A percentile compares a stretch with the other conserved stretches of the same genome.
These are phyloP conservation scores for Prosapia bicincta DNA, from an alignment of 2,888 invertebrate species.

Conservation along the genomic window DNA sequence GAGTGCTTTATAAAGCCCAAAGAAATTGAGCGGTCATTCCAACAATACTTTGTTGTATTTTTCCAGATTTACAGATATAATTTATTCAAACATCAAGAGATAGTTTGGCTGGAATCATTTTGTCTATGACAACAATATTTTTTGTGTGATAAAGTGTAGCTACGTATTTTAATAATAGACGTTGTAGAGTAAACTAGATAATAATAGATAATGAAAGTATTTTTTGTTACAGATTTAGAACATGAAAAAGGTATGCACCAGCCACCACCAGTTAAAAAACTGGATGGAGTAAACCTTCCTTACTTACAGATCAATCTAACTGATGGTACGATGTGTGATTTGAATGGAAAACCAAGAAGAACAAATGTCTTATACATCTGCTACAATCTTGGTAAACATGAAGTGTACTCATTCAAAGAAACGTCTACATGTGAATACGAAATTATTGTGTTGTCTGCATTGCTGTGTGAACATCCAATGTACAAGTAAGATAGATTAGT, in stretches of 20 bases:
- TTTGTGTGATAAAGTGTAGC: no score
- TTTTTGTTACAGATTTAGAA: conserved; percentile 14
- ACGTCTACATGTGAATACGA: conserved; percentile 94
- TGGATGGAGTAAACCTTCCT: conserved; percentile 85
- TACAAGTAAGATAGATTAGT: conserved; percentile 67
- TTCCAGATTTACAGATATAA: no score
- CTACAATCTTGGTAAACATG: conserved; percentile 82
- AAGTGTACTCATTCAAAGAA: conserved; percentile 90
- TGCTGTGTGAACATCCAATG: conserved; percentile 84
- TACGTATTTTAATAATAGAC: no score
- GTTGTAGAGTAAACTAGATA: no score
- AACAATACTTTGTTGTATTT: no score
- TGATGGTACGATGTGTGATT: conserved; percentile 89
- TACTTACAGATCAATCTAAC: conserved; percentile 84
- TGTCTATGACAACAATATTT: no score
- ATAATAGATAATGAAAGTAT: neutral
- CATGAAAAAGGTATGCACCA: conserved; percentile 22
- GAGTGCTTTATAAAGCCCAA: no score
- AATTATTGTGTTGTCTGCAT: conserved; percentile 80
- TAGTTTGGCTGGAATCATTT: no score
- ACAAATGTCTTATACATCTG: conserved; percentile 87
- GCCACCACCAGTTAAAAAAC: conserved; percentile 51
- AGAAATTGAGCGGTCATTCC: no score
- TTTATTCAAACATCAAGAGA: no score
- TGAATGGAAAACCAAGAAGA: conserved; percentile 78